Evolutionary conservation across 2,888 invertebrate species (phyloP).

Genomic region (Erebia epiphron): DNA sequence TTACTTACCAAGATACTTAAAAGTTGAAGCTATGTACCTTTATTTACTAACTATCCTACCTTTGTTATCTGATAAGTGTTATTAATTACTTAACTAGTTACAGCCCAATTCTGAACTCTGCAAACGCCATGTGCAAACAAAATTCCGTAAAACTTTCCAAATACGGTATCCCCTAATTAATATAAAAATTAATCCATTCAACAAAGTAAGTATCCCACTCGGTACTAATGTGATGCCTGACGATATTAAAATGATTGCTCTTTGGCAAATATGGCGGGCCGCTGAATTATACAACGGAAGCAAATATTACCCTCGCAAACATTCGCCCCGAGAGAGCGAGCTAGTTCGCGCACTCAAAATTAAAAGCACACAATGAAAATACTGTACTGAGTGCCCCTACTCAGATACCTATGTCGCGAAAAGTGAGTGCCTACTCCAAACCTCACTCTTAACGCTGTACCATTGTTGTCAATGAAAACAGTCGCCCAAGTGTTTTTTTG

Average conservation of each 20-base stretch:
- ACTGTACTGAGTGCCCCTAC: conserved; percentile 75
- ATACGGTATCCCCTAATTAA: conserved; percentile 24
- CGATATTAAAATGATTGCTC: conserved; percentile 86
- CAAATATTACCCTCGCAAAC: conserved; percentile 85
- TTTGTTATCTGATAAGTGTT: too few species aligned
- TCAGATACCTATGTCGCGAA: conserved; percentile 80
- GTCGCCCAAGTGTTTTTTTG: conserved; percentile 80
- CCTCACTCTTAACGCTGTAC: conserved; percentile 73
- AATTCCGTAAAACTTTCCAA: conserved; percentile 17
- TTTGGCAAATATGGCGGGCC: conserved; percentile 85
- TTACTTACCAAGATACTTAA: not conserved
- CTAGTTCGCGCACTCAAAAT: conserved; percentile 86
- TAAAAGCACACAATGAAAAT: conserved; percentile 86
- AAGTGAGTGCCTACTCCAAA: conserved; percentile 75
- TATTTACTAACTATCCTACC: too few species aligned
- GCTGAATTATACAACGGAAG: conserved; percentile 85
- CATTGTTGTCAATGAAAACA: conserved; percentile 82
- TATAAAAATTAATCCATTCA: conserved; percentile 73
- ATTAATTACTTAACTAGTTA: not conserved
- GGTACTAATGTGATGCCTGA: conserved; percentile 80
- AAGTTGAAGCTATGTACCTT: too few species aligned
- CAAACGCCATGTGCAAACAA: conserved; percentile 15
- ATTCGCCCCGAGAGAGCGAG: conserved; percentile 82
- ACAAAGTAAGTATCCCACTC: conserved; percentile 70
- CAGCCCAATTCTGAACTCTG: not conserved